Conservation (phyloP, 2,797 vertebrate species). For the Thalassophryne amazonica region DNA sequence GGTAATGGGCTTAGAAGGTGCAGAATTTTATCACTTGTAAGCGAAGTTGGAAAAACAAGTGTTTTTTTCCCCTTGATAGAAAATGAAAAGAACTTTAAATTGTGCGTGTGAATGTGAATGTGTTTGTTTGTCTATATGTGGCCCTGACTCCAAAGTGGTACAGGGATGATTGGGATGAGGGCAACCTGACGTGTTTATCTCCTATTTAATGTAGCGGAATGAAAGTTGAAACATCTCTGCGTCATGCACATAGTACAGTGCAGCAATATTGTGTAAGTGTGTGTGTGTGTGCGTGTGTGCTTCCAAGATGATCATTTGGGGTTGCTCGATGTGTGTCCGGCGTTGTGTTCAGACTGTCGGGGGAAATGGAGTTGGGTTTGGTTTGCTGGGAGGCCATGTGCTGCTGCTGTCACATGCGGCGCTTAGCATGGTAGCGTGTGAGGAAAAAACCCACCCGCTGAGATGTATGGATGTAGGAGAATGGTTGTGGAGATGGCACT, state of each 20-base stretch:
- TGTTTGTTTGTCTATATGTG: no score
- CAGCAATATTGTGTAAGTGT: no score
- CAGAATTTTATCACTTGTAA: no score
- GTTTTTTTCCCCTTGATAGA: no score
- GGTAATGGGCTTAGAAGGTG: no score
- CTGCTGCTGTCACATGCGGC: conserved; percentile 73
- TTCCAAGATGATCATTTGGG: conserved; percentile 37
- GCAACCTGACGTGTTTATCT: conserved; percentile 38
- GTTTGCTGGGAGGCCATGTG: conserved; percentile 60
- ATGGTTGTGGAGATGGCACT: conserved; percentile 35
- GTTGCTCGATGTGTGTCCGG: conserved; percentile 35
- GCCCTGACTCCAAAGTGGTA: no score
- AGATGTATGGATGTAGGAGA: conserved; percentile 55
- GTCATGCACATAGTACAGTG: no score
- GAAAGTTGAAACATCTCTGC: conserved; percentile 8
- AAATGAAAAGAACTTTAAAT: no score
- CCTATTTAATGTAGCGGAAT: neutral
- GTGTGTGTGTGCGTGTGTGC: conserved; percentile 8
- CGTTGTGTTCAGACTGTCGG: conserved; percentile 43
- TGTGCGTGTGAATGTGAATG: no score
- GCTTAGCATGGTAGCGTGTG: conserved; percentile 53
- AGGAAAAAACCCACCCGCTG: conserved; percentile 74
- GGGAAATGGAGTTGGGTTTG: conserved; percentile 8
- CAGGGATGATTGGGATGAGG: conserved; percentile 26
- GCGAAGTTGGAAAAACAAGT: no score